Base-by-base conservation (phyloP, 2,888 invertebrate genomes). In the Polymixis flavicincta region DNA sequence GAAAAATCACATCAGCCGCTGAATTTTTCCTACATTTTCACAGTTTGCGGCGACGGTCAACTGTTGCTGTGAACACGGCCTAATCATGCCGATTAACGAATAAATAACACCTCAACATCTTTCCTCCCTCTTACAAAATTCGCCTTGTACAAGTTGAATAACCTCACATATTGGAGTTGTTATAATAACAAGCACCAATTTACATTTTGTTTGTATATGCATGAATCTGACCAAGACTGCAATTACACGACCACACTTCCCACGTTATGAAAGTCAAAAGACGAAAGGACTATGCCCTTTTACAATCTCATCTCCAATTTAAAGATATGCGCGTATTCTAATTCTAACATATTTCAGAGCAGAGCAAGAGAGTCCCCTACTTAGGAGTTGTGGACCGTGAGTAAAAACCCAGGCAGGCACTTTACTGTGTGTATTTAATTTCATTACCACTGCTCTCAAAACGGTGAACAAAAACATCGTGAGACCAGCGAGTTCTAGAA, bases 91-190 rank as follows among this genome's bases (percentile, higher is more conserved):
- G 14, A 48, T 19, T 52, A 59, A 45, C 25, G 14, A 69, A 60
- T 48, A 25, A 45, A 32, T 45, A 74, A 42, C 19, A 59, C 42
- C 22, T 32, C 5, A 2, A 61, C 2, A 59, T 25, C 11, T 42
- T 32, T 45, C 19, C 19, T 19, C 8, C 8, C 13, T 57, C 22
- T 19, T 22, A 1, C 2, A 50, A 50, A n/a, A 57, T 1, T 48
- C 37, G 9, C 9, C 13, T 61, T 54, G 2, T 14, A 61, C 11
- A 25, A 61, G 82, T 82, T 76, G 42, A 81, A 79, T 61, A 70
- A 76, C 55, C 65, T 52, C n/a, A n/a, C n/a, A 14, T 48, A 61
- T 48, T 50, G n/a, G 9, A 45, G 32, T 78, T 57, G 14, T 32
- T 50, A 45, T 60, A 55, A 61, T 61, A 61, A 66, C 50, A 28